Percentiles rank a stretch among this genome's conserved stretches.
Evolutionary conservation across 1,140 invertebrate species (phyloP).

Genomic region (Galleria mellonella): DNA sequence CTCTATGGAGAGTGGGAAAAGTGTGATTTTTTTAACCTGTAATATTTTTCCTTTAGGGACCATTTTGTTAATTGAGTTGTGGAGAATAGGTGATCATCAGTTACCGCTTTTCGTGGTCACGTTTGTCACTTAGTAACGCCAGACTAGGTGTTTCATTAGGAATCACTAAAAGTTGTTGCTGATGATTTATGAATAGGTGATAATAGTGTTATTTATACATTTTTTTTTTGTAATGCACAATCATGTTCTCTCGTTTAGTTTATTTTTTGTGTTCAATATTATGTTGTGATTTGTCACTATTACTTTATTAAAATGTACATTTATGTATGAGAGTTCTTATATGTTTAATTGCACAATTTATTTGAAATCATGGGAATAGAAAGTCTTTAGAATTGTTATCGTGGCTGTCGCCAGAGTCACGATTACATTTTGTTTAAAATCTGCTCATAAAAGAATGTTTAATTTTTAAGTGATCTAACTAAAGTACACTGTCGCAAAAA

Average conservation of each 20-base stretch:
- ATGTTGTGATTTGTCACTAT: constrained; percentile 21
- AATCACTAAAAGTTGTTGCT: constrained; percentile 16
- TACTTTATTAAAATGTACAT: constrained; percentile 45
- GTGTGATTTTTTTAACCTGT: constrained; percentile 62
- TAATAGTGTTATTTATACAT: constrained; percentile 52
- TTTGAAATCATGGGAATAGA: constrained; percentile 37
- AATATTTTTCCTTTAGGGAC: constrained; percentile 66
- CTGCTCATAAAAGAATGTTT: constrained; percentile 43
- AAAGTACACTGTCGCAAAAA: constrained; percentile 66
- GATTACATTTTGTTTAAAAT: constrained; percentile 16
- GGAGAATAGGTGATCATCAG: constrained; percentile 37
- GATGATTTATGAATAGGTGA: constrained; percentile 51
- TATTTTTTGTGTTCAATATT: constrained; percentile 39
- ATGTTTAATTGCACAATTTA: constrained; percentile 52
- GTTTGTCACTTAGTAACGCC: constrained; percentile 39
- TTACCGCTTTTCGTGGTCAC: constrained; percentile 23
- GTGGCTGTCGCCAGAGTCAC: constrained; percentile 50
- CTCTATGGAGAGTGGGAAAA: constrained; percentile 39
- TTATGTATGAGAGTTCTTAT: constrained; percentile 58
- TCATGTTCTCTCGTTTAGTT: constrained; percentile 45
- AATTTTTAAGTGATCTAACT: constrained; percentile 52
- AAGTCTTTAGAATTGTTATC: constrained; percentile 8
- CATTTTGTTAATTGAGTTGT: constrained; percentile 58
- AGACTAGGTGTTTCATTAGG: constrained; percentile 31
- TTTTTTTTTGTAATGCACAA: constrained; percentile 62